A percentile compares a stretch with the other conserved stretches of the same genome.
Evolutionary conservation across 2,888 invertebrate species (phyloP).

Genomic region (Xanthia icteritia): DNA sequence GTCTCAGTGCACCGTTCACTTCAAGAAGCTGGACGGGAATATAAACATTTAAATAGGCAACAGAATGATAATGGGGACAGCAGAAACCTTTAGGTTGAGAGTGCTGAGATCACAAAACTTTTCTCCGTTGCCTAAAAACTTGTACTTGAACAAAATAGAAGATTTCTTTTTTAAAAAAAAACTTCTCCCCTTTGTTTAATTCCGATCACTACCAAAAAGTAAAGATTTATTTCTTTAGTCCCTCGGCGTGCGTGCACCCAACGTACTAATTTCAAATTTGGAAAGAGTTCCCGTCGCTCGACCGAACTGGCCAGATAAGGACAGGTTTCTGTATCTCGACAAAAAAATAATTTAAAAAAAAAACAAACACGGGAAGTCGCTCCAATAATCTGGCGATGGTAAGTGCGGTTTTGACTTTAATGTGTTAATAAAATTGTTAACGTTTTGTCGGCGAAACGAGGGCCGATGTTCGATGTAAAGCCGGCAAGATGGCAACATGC

Average conservation of each 20-base stretch:
- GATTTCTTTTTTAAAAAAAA: neutral
- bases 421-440: slow-evolving; percentile 90
- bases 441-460: slow-evolving; percentile 86
- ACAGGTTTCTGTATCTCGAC: slow-evolving; percentile 87
- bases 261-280: slow-evolving; percentile 81
- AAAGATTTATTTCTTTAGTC: slow-evolving; percentile 64
- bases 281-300: slow-evolving; percentile 79
- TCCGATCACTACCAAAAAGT: slow-evolving; percentile 47
- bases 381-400: slow-evolving; percentile 87
- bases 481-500: slow-evolving; percentile 72
- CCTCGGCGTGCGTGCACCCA: slow-evolving; percentile 70
- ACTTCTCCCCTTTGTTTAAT: neutral
- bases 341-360: slow-evolving; percentile 79
- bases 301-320: slow-evolving; percentile 83
- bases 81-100: neutral
- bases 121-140: neutral
- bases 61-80: neutral
- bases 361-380: slow-evolving; percentile 86
- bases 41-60: neutral
- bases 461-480: slow-evolving; percentile 76
- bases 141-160: neutral
- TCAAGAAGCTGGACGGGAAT: neutral
- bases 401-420: slow-evolving; percentile 90
- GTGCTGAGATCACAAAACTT: neutral
- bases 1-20: neutral